Evolutionary conservation across 1,140 invertebrate genomes (phyloP).

Genomic region (Ruditapes philippinarum): DNA sequence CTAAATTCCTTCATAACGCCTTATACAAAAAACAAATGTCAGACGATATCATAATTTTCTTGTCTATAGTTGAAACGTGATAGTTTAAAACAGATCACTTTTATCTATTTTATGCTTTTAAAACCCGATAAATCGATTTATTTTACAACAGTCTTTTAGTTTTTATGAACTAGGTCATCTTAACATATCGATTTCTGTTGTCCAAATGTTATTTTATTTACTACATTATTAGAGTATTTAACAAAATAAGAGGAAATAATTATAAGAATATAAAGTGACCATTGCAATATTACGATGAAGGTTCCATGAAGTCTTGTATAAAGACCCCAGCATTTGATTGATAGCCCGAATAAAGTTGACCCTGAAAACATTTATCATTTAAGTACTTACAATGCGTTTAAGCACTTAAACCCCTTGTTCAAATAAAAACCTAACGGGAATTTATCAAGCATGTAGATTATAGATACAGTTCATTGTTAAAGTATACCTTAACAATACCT

Average conservation of each 20-base stretch:
- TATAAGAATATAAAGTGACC: too few species aligned
- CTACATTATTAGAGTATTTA: too few species aligned
- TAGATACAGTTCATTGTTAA: not conserved
- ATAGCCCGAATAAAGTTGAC: not conserved
- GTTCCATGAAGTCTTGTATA: not conserved
- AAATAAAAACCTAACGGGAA: constrained; percentile 5
- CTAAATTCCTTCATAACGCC: too few species aligned
- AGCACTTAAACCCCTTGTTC: not conserved
- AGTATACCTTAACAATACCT: constrained; percentile 12
- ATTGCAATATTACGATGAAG: too few species aligned
- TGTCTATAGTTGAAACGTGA: not conserved
- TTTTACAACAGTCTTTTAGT: not conserved
- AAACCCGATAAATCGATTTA: not conserved
- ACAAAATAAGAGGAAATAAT: not conserved
- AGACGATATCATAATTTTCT: too few species aligned
- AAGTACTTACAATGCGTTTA: constrained; percentile 10
- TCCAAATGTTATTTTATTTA: not conserved
- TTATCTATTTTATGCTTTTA: constrained; percentile 7
- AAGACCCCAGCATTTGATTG: not conserved
- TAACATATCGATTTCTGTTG: not conserved
- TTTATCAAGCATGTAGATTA: constrained; percentile 20
- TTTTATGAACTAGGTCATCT: not conserved
- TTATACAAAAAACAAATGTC: too few species aligned
- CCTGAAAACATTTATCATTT: not conserved
- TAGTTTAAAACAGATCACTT: not conserved